A percentile compares a stretch with the other conserved stretches of the same genome.
Evolutionary conservation across 2,113 vertebrate species (phyloP).

Genomic region (Nasalis larvatus): DNA sequence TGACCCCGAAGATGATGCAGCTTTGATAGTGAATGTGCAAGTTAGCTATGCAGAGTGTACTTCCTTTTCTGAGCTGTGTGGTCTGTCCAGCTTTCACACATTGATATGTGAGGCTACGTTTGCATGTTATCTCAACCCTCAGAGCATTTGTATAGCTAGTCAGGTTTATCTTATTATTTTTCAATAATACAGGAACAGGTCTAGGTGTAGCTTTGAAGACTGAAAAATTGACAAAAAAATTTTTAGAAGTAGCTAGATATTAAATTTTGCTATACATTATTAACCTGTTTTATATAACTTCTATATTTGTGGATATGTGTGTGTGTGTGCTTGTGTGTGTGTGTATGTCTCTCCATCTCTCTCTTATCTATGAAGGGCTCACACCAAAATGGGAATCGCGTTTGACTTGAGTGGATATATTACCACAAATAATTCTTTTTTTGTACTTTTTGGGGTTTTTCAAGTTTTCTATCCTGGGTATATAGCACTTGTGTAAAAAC

Average conservation of each 20-base stretch:
- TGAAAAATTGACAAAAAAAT: not conserved
- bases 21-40: conserved; percentile 63
- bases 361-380: not conserved
- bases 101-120: conserved; percentile 54
- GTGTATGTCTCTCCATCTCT: not conserved
- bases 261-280: not conserved
- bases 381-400: not conserved
- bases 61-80: conserved; percentile 73
- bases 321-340: rapidly evolving
- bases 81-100: conserved; percentile 70
- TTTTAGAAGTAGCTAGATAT: not conserved
- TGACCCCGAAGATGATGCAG: conserved; percentile 42
- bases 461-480: not conserved
- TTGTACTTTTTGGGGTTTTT: not conserved
- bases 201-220: not conserved
- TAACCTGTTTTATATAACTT: conserved; percentile 15
- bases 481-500: not conserved
- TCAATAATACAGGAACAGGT: not conserved
- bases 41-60: conserved; percentile 56
- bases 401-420: not conserved
- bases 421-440: conserved; percentile 9
- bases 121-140: conserved; percentile 74
- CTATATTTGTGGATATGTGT: not conserved
- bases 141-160: conserved; percentile 41
- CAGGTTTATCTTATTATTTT: conserved; percentile 12